Evolutionary conservation across 2,113 vertebrate species (phyloP).

Genomic region (Mungos mungo): DNA sequence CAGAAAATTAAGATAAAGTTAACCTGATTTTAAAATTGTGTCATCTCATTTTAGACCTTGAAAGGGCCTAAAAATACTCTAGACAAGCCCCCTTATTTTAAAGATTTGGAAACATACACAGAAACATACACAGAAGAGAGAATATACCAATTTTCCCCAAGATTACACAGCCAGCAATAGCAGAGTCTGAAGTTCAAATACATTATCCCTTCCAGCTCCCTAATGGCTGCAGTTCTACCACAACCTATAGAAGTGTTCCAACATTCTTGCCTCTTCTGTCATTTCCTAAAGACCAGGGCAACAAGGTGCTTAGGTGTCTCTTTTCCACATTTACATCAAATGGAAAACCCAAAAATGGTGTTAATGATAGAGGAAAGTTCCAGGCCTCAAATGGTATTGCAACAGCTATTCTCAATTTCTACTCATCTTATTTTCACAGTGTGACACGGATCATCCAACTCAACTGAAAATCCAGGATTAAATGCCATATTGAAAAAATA

Average conservation of each 20-base stretch:
- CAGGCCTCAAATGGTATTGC: not conserved
- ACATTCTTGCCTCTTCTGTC: not conserved
- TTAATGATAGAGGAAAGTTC: not conserved
- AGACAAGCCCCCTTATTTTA: not conserved
- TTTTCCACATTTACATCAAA: not conserved
- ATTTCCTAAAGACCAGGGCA: not conserved
- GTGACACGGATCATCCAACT: not conserved
- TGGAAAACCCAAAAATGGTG: not conserved
- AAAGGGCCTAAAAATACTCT: not conserved
- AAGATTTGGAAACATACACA: not conserved
- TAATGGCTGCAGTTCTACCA: not conserved
- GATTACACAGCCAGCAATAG: not conserved
- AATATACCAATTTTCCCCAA: not conserved
- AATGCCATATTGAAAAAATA: not conserved
- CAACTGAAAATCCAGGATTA: not conserved
- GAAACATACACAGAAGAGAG: not conserved
- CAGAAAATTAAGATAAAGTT: not conserved
- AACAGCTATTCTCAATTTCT: not conserved
- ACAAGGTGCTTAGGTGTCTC: not conserved
- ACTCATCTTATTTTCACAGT: not conserved
- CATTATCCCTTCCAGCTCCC: not conserved
- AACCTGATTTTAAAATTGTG: not conserved
- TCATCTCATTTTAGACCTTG: not conserved
- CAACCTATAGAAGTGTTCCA: not conserved
- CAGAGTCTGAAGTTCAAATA: not conserved